Evolutionary conservation across 2,888 invertebrate genomes (phyloP).

Genomic region (Cylindroiulus punctatus): DNA sequence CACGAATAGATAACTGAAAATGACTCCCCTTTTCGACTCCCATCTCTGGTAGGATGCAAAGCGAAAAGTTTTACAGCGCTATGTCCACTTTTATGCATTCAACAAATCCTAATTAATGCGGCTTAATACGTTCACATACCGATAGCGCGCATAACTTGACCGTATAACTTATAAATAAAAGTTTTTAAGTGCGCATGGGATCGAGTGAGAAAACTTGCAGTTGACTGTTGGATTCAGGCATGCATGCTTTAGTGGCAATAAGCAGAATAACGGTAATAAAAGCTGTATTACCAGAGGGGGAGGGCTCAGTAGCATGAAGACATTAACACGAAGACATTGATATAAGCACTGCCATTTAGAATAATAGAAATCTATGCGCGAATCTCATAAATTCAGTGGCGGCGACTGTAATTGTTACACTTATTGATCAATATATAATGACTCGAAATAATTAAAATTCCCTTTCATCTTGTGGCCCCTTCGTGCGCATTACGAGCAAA

Average conservation of each 20-base stretch:
- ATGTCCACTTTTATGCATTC: slow-evolving; percentile 2
- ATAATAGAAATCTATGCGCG: slow-evolving; percentile 29
- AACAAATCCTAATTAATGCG: neutral
- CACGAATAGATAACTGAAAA: neutral
- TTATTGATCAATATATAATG: slow-evolving; percentile 42
- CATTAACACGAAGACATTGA: slow-evolving; percentile 38
- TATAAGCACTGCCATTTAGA: slow-evolving; percentile 38
- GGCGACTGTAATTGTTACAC: slow-evolving; percentile 31
- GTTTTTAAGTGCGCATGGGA: slow-evolving; percentile 4
- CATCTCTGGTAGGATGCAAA: neutral
- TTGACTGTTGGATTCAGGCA: neutral
- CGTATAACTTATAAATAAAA: slow-evolving; percentile 6
- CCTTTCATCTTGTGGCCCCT: neutral
- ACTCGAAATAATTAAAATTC: slow-evolving; percentile 36
- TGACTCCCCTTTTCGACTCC: neutral
- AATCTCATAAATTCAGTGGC: slow-evolving; percentile 20
- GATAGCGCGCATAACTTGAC: slow-evolving; percentile 39
- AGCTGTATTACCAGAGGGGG: slow-evolving; percentile 37
- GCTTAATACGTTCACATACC: neutral
- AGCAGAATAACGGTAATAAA: slow-evolving; percentile 42
- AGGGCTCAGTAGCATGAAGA: slow-evolving; percentile 31
- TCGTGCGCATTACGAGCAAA: slow-evolving; percentile 33
- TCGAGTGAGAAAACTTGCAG: slow-evolving; percentile 23
- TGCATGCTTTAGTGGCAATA: slow-evolving; percentile 34
- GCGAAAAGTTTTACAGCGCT: neutral